Conservation (phyloP, 1,140 invertebrate species). For the Drosophila nigromelanica region DNA sequence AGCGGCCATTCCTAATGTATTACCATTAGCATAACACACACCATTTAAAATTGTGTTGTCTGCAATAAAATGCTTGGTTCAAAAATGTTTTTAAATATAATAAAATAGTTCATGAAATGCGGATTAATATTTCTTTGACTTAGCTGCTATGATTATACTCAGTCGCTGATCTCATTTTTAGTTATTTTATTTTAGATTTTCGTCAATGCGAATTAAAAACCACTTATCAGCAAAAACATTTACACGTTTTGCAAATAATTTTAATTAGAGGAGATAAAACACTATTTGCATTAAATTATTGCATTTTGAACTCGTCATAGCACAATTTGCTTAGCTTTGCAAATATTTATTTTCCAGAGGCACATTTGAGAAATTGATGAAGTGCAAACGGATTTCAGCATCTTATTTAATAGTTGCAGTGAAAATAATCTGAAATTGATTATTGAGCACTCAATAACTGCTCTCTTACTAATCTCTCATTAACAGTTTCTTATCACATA, state of each 20-base stretch:
- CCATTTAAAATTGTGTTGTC: too few species aligned
- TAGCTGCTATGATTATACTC: conserved; percentile 22
- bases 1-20: too few species aligned
- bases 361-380: conserved; percentile 6
- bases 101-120: not conserved
- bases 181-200: not conserved
- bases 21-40: too few species aligned
- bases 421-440: not conserved
- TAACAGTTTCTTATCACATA: conserved; percentile 26
- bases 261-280: not conserved
- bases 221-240: conserved; percentile 30
- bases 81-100: not conserved
- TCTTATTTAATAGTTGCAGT: conserved; percentile 7
- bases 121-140: conserved; percentile 17
- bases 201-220: not conserved
- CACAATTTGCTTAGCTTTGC: conserved; percentile 4
- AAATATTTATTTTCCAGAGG: not conserved
- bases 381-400: conserved; percentile 13
- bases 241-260: conserved; percentile 29
- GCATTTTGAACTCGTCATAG: not conserved
- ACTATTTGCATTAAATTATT: conserved; percentile 7
- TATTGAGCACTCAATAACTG: conserved; percentile 9
- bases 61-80: too few species aligned
- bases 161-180: not conserved
- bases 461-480: not conserved